Base-by-base conservation (phyloP, 2,797 vertebrate species). In the Phrynocephalus guinanensis region DNA sequence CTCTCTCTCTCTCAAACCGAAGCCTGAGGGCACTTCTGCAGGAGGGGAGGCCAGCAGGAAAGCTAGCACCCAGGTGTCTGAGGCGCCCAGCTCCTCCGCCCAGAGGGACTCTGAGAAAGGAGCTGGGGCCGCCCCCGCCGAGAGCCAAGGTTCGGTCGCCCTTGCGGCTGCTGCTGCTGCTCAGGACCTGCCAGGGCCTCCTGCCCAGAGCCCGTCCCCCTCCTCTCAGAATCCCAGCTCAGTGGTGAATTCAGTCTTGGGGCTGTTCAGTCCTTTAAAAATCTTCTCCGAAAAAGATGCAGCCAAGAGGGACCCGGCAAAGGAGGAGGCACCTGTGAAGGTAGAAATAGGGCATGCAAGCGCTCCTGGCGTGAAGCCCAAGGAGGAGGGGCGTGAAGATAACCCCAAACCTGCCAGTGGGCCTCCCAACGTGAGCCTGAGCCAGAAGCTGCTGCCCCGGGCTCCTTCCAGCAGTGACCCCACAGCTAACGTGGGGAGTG, bases 211-310 rank as follows among this genome's bases (percentile, higher is more conserved):
- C 88, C 91, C 73, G 18, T 76, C 88, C 84, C 33, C 33, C 33
- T 80, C 72, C 81, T 67, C 85, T 68, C 96, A 96, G 90, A 94
- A 92, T 91, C 96, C 96, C 30, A 93, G 90, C 86, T 94, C 94
- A 0, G 90, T 96, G 90, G 93, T 96, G 89, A 97, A 96, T 93
- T 97, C 97, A 2, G 95, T 97, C 84, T 94, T 98, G 22, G 97
- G 93, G n/a, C 97, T 97, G 90, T 92, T 98, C 33, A 98, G 97
- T 91, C 97, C 97, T 90, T 95, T 98, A 79, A 98, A 97, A 87
- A 92, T 97, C 38, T 97, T 98, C 93, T 96, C 95, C 38, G 93
- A 97, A 79, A 97, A 96, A 88, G 95, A 95, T 11, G 86, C 88
- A 87, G 91, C 91, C 24, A 95, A 95, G 88, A 94, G 92, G 85